Conservation (phyloP, 1,140 invertebrate species). For the Eupristina koningsbergeri region DNA sequence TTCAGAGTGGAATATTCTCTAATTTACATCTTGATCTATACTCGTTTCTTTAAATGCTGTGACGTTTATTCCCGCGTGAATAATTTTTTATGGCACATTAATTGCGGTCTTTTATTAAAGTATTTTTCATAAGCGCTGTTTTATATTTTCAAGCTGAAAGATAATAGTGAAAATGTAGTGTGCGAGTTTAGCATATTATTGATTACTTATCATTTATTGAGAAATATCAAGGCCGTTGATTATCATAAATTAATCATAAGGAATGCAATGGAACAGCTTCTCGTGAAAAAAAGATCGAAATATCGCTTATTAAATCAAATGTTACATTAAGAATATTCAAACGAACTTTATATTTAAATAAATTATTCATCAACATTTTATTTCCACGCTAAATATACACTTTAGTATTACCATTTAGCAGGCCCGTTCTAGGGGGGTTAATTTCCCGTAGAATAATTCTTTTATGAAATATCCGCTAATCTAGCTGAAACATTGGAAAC, state of each 20-base stretch:
- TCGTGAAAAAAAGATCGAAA: too few species aligned
- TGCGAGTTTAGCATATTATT: neutral
- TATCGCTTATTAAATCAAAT: neutral
- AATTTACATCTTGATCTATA: slow-evolving; percentile 19
- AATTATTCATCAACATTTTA: neutral
- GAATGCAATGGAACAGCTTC: neutral
- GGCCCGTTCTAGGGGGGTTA: too few species aligned
- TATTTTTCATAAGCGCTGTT: neutral
- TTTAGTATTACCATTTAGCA: too few species aligned
- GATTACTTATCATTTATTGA: neutral
- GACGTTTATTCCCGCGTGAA: too few species aligned
- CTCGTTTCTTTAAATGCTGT: neutral
- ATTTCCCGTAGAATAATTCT: too few species aligned
- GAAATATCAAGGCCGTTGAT: neutral
- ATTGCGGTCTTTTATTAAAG: neutral
- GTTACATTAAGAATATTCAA: neutral
- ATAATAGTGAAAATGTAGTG: neutral
- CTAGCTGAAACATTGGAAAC: neutral
- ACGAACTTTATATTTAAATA: neutral
- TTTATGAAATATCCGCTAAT: too few species aligned
- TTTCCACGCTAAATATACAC: neutral
- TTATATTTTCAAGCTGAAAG: neutral
- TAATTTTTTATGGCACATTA: slow-evolving; percentile 11
- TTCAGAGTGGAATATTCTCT: neutral
- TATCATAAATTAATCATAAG: neutral